A percentile compares a stretch with the other conserved stretches of the same genome.
phyloP scores from a whole-genome alignment of 2,113 vertebrate genomes.

The Nymphicus hollandicus region DNA sequence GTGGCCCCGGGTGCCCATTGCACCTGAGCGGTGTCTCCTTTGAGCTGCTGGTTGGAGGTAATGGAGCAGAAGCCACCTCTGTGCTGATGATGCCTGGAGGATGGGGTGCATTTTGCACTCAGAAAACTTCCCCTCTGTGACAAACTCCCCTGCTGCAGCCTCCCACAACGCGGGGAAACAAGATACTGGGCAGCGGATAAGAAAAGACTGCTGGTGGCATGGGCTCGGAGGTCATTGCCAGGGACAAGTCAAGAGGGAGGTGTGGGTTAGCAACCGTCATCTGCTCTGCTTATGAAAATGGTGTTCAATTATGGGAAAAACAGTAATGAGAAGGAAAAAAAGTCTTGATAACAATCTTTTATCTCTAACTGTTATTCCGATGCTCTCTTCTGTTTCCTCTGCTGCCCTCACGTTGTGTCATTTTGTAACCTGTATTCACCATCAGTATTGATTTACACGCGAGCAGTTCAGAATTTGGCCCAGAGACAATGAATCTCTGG shows the following conservation, averaged over 20 bases:
- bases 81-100: not conserved
- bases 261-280: not conserved
- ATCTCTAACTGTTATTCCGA: not conserved
- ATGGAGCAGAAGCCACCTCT: not conserved
- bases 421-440: not conserved
- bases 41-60: not conserved
- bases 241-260: fast-evolving
- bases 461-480: not conserved
- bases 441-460: not conserved
- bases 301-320: not conserved
- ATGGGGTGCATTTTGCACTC: not conserved
- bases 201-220: not conserved
- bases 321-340: not conserved
- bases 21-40: not conserved
- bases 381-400: not conserved
- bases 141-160: not conserved
- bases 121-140: not conserved
- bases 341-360: not conserved
- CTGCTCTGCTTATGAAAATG: not conserved
- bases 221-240: not conserved
- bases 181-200: not conserved
- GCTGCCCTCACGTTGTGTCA: not conserved
- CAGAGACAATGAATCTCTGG: not conserved
- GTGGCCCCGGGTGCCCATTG: fast-evolving
- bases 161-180: fast-evolving